A percentile compares a stretch with the other conserved stretches of the same genome.
phyloP scores from a whole-genome alignment of 2,113 vertebrate genomes.

The Xenus cinereus region DNA sequence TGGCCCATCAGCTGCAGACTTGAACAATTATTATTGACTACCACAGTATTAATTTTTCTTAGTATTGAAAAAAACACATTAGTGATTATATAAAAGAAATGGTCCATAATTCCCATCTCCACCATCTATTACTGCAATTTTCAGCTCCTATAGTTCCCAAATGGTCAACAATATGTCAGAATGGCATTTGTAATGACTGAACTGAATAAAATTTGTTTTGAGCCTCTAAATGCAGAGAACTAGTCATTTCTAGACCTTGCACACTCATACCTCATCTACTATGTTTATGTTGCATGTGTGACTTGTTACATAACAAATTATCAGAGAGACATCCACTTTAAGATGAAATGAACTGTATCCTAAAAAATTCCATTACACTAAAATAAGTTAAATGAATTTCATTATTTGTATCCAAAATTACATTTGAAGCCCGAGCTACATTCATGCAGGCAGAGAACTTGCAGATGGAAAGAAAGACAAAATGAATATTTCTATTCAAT shows the following conservation, averaged over 20 bases:
- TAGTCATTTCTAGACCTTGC: background rate
- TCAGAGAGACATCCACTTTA: background rate
- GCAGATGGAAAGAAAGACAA: background rate
- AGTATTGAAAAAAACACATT: background rate
- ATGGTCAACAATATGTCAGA: background rate
- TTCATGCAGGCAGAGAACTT: background rate
- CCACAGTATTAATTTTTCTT: background rate
- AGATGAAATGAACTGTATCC: background rate
- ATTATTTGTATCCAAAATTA: conserved; percentile 6
- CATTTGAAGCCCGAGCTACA: background rate
- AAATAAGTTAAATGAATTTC: conserved; percentile 21
- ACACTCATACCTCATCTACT: background rate
- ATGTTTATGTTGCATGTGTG: background rate
- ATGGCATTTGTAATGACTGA: background rate
- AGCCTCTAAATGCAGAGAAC: background rate
- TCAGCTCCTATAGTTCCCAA: background rate
- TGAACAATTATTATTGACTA: background rate
- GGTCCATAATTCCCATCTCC: background rate
- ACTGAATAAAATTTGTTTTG: conserved; percentile 4
- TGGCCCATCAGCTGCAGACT: background rate
- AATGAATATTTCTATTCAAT: background rate
- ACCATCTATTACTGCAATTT: conserved; percentile 8
- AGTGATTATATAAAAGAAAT: background rate
- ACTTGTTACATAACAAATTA: conserved; percentile 1
- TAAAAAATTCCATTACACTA: background rate